phyloP scores from a whole-genome alignment of 1,140 invertebrate genomes.

The Asbolus verrucosus region DNA sequence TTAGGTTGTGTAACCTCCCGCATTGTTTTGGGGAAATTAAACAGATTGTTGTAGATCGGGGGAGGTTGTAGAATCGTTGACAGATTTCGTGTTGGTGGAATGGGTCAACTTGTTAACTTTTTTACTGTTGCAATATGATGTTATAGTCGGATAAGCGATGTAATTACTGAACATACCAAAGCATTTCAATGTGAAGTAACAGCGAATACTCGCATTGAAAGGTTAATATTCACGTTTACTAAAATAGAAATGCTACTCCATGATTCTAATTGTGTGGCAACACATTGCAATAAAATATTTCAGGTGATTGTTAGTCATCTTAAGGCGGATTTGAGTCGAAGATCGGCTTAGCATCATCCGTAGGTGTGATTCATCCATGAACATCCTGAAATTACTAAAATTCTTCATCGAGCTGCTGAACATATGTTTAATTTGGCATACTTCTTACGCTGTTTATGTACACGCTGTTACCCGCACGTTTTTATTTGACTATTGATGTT shows the following conservation, averaged over 20 bases:
- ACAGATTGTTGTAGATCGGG: neutral
- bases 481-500: conserved; percentile 23
- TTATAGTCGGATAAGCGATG: conserved; percentile 15
- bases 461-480: neutral
- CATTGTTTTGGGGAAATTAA: conserved; percentile 3
- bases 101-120: neutral
- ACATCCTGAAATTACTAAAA: conserved; percentile 44
- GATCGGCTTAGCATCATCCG: conserved; percentile 15
- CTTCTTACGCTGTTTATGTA: conserved; percentile 28
- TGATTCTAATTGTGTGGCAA: conserved; percentile 33
- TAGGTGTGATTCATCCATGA: conserved; percentile 40
- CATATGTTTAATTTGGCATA: conserved; percentile 43
- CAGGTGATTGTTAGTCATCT: conserved; percentile 38
- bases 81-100: too few species aligned
- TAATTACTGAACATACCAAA: conserved; percentile 25
- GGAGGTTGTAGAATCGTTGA: too few species aligned
- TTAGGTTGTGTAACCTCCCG: conserved; percentile 19
- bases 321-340: conserved; percentile 14
- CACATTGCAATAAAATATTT: conserved; percentile 34
- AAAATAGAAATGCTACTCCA: conserved; percentile 39
- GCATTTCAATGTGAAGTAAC: conserved; percentile 24
- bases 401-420: conserved; percentile 25
- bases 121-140: neutral
- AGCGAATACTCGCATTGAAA: conserved; percentile 28
- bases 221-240: conserved; percentile 36